Evolutionary conservation across 1,140 invertebrate species (phyloP).

Genomic region (Drosophila repletoides): DNA sequence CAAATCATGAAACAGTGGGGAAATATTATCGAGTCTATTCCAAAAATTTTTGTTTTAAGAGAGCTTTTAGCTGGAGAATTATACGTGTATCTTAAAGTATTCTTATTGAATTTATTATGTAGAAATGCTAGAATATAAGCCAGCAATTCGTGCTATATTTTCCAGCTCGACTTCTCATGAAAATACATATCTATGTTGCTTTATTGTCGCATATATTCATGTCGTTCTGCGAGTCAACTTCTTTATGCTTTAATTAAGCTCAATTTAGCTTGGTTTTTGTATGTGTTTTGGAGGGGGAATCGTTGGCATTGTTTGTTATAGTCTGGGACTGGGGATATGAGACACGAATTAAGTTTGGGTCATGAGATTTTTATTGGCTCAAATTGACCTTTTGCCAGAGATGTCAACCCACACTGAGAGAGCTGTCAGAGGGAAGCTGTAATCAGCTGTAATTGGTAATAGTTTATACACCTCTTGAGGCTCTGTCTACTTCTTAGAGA

Average conservation of each 20-base stretch:
- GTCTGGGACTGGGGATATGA: slow-evolving; percentile 8
- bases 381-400: slow-evolving; percentile 41
- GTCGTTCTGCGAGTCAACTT: slow-evolving; percentile 41
- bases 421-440: not conserved
- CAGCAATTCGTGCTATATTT: no score
- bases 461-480: no score
- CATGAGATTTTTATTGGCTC: slow-evolving; percentile 43
- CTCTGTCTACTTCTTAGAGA: no score
- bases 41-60: no score
- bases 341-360: slow-evolving; percentile 56
- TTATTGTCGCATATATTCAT: slow-evolving; percentile 8
- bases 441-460: not conserved
- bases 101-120: no score
- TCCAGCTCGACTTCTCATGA: not conserved
- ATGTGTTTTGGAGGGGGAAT: not conserved
- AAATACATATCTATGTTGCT: slow-evolving; percentile 21
- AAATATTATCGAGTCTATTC: no score
- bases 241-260: slow-evolving; percentile 80
- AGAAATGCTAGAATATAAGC: not conserved
- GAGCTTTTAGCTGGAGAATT: no score
- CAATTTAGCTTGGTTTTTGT: slow-evolving; percentile 51
- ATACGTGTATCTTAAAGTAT: no score
- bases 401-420: not conserved
- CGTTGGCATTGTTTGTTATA: not conserved
- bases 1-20: not conserved